These are phyloP conservation scores for Macaca nemestrina DNA, from an alignment of 2,113 vertebrate species.

Conservation along the genomic window DNA sequence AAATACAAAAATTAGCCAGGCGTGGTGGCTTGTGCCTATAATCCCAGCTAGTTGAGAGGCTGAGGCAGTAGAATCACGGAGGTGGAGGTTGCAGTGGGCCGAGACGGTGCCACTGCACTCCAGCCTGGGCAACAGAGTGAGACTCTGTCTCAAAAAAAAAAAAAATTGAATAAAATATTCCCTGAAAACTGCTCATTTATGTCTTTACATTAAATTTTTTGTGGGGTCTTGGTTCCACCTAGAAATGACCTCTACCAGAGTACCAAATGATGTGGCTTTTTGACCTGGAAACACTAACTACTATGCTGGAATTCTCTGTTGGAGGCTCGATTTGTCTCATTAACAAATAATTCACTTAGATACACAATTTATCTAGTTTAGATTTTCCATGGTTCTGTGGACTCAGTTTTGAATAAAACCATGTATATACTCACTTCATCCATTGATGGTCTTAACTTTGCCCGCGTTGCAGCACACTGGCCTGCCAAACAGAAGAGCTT, in stretches of 20 bases:
- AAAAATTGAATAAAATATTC: slow-evolving; percentile 10
- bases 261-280: neutral
- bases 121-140: too few relatives aligned
- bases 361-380: neutral
- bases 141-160: too few relatives aligned
- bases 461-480: slow-evolving; percentile 69
- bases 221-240: neutral
- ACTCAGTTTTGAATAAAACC: neutral
- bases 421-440: slow-evolving; percentile 51
- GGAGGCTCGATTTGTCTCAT: neutral
- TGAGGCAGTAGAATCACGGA: too few relatives aligned
- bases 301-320: neutral
- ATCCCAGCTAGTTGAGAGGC: too few relatives aligned
- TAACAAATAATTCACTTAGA: slow-evolving; percentile 22
- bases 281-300: neutral
- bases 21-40: too few relatives aligned
- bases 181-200: neutral
- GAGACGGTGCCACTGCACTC: too few relatives aligned
- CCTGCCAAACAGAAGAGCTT: slow-evolving; percentile 78
- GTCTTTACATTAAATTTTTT: neutral
- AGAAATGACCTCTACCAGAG: neutral
- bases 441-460: slow-evolving; percentile 75
- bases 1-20: too few relatives aligned
- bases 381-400: neutral
- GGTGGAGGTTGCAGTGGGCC: too few relatives aligned